Evolutionary conservation across 1,140 invertebrate species (phyloP).

Genomic region (Drosophila bipectinata): DNA sequence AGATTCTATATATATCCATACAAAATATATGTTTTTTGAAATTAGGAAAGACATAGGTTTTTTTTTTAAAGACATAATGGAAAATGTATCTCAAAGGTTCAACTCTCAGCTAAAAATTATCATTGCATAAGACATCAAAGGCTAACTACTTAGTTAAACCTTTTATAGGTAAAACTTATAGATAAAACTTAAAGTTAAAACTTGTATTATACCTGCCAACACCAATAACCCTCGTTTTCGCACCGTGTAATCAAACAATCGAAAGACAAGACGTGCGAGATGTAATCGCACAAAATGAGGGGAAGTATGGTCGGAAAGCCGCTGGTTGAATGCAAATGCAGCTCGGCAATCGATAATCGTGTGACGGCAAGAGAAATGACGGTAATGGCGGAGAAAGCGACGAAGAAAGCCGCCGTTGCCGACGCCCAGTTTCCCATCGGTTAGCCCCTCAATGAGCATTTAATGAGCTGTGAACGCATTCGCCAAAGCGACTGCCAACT

Average conservation of each 20-base stretch:
- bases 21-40: no score
- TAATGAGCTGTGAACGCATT: slow-evolving; percentile 44
- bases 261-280: slow-evolving; percentile 9
- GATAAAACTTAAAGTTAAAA: no score
- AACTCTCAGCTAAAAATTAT: no score
- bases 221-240: neutral
- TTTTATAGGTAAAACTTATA: no score
- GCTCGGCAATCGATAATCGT: slow-evolving; percentile 22
- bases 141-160: no score
- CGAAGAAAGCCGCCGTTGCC: neutral
- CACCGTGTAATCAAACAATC: slow-evolving; percentile 11
- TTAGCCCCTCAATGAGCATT: slow-evolving; percentile 28
- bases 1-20: no score
- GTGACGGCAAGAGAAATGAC: neutral
- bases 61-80: no score
- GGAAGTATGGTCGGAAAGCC: slow-evolving; percentile 11
- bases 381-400: neutral
- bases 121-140: no score
- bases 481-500: slow-evolving; percentile 7
- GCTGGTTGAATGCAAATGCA: slow-evolving; percentile 30
- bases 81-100: no score
- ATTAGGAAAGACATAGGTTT: no score
- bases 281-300: slow-evolving; percentile 38
- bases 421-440: neutral
- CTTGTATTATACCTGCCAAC: no score